These are phyloP conservation scores for Petromus typicus DNA, from an alignment of 2,113 vertebrate genomes.

Conservation along the genomic window DNA sequence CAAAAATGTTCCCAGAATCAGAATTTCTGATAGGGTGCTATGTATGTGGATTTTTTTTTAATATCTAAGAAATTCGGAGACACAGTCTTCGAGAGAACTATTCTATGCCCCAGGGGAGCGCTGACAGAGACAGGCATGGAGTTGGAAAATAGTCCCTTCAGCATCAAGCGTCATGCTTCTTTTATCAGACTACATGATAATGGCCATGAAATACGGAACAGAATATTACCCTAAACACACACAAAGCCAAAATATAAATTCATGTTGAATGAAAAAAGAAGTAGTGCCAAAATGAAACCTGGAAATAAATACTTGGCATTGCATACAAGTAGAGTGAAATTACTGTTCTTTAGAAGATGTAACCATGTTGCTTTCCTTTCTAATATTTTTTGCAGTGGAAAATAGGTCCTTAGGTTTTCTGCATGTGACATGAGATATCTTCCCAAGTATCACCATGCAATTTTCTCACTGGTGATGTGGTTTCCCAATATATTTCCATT, in stretches of 20 bases:
- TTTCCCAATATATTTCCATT: neutral
- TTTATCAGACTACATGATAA: neutral
- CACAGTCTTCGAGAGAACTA: neutral
- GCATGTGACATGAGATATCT: neutral
- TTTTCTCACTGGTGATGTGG: neutral
- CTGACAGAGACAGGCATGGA: neutral
- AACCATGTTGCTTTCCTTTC: neutral
- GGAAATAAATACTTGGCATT: neutral
- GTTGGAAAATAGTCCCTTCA: neutral
- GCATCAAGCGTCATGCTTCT: neutral
- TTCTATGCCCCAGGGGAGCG: neutral
- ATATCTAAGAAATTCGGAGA: neutral
- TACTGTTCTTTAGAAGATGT: neutral
- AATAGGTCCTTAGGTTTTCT: neutral
- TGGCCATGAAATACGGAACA: neutral
- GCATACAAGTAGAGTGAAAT: neutral
- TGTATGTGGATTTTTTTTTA: neutral
- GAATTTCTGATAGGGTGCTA: neutral
- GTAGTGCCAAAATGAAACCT: neutral
- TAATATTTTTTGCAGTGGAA: neutral
- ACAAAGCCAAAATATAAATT: neutral
- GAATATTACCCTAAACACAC: neutral
- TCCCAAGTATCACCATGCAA: neutral
- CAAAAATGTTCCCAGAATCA: neutral
- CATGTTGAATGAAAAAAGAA: neutral